phyloP scores from a whole-genome alignment of 2,113 vertebrate genomes.

The Heterotis niloticus region DNA sequence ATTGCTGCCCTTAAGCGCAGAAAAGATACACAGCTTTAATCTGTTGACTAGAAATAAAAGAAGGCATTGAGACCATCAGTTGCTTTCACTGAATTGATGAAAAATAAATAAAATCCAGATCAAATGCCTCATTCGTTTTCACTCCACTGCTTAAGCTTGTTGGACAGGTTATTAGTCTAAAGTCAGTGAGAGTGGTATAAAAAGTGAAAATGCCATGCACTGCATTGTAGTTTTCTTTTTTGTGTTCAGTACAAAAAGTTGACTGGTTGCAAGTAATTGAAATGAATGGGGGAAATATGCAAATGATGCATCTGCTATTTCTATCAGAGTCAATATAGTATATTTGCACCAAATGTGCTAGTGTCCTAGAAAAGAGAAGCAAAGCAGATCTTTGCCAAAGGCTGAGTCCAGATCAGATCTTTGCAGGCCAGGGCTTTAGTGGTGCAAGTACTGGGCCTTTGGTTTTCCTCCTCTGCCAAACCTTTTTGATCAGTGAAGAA shows the following conservation, averaged over 20 bases:
- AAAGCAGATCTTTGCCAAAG: neutral
- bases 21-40: slow-evolving; percentile 3
- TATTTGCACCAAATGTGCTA: slow-evolving; percentile 3
- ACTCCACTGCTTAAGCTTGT: neutral
- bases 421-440: neutral
- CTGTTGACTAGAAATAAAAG: neutral
- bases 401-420: neutral
- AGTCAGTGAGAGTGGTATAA: neutral
- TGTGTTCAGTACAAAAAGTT: neutral
- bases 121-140: neutral
- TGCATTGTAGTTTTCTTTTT: neutral
- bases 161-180: neutral
- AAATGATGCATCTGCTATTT: slow-evolving; percentile 14
- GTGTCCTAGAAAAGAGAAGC: neutral
- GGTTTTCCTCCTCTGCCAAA: too few species aligned
- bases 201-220: neutral
- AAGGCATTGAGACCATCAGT: neutral
- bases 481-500: too few species aligned
- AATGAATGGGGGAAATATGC: neutral
- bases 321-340: neutral
- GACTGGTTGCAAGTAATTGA: neutral
- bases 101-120: neutral
- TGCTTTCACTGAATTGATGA: neutral
- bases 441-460: neutral
- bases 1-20: neutral